Percentiles rank a stretch among this genome's conserved stretches.
phyloP scores from a whole-genome alignment of 2,113 vertebrate genomes.

The Fulica atra region DNA sequence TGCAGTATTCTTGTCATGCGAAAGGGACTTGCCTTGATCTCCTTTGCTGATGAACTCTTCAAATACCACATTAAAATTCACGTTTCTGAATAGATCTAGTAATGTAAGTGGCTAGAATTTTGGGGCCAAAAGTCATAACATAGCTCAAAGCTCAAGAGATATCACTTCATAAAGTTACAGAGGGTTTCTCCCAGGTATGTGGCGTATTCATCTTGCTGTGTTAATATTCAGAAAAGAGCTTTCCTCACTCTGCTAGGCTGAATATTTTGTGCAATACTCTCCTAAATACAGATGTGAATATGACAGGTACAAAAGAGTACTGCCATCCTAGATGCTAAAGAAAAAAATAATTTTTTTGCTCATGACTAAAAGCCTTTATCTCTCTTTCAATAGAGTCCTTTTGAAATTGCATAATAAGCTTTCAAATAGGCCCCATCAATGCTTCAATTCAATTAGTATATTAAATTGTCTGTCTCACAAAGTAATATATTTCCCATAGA shows the following conservation, averaged over 20 bases:
- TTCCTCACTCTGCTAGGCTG: neutral
- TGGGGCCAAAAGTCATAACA: neutral
- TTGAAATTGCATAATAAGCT: neutral
- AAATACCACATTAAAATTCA: neutral
- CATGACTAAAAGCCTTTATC: conserved; percentile 5
- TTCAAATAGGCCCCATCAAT: neutral
- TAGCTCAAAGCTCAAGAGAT: neutral
- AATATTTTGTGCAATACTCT: neutral
- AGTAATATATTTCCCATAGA: conserved; percentile 17
- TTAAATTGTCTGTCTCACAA: conserved; percentile 6
- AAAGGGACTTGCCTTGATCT: neutral
- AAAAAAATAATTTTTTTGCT: neutral
- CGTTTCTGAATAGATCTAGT: neutral
- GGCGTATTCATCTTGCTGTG: neutral
- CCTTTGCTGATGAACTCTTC: neutral
- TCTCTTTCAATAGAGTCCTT: neutral
- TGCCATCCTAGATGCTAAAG: neutral
- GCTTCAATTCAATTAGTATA: neutral
- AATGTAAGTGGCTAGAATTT: neutral
- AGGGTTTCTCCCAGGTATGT: neutral
- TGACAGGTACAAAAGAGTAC: neutral
- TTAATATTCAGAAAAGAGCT: neutral
- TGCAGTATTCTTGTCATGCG: neutral
- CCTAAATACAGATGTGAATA: neutral
- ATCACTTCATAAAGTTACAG: neutral